Conservation (phyloP, 2,113 vertebrate genomes). For the Macheiramphus alcinus region DNA sequence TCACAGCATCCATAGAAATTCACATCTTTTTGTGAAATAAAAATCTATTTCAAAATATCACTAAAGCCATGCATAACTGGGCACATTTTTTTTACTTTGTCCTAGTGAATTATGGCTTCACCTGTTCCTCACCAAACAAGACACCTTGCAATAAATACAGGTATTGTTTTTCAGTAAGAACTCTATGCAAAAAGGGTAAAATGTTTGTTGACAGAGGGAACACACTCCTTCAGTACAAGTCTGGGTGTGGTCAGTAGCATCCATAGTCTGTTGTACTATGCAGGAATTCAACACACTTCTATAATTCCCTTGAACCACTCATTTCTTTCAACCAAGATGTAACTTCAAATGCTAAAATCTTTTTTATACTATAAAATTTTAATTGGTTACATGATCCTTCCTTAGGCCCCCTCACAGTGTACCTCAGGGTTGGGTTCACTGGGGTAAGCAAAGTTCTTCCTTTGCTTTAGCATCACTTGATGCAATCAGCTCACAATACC, state of each 20-base stretch:
- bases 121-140: neutral
- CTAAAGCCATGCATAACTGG: neutral
- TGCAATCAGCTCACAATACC: neutral
- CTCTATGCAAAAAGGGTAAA: neutral
- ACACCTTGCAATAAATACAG: neutral
- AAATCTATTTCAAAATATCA: neutral
- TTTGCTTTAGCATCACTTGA: neutral
- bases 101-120: neutral
- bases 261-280: rapidly evolving
- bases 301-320: neutral
- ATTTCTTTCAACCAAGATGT: neutral
- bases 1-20: neutral
- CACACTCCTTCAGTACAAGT: neutral
- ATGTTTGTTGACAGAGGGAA: neutral
- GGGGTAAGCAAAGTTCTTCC: neutral
- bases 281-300: neutral
- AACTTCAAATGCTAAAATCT: neutral
- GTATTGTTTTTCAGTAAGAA: neutral
- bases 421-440: neutral
- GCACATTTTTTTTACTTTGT: neutral
- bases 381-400: neutral
- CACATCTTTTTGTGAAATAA: neutral
- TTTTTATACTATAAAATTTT: neutral
- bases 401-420: neutral
- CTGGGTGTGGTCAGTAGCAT: neutral